Percentiles rank a stretch among this genome's conserved stretches.
Conservation (phyloP, 92 coral and sea anemone genomes). For the Pocillopora grandis region DNA sequence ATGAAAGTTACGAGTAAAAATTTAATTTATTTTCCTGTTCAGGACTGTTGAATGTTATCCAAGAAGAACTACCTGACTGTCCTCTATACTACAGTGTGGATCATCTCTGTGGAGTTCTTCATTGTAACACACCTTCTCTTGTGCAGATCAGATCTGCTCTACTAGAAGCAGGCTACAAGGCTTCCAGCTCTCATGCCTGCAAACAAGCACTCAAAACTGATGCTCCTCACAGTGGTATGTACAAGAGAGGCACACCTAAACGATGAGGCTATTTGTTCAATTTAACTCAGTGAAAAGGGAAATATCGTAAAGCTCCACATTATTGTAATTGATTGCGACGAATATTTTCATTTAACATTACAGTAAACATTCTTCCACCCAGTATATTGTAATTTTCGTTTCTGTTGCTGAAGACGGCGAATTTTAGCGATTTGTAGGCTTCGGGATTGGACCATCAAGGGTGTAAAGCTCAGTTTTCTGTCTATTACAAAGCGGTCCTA, state of each 20-base stretch:
- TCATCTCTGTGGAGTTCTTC: conserved; percentile 80
- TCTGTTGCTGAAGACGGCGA: too few relatives aligned
- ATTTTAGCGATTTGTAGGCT: too few relatives aligned
- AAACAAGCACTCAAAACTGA: conserved; percentile 90
- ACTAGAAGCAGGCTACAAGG: conserved; percentile 78
- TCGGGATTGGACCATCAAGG: too few relatives aligned
- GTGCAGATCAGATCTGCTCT: conserved; percentile 94
- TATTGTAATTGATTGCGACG: too few relatives aligned
- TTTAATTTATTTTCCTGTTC: neutral
- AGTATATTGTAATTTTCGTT: too few relatives aligned
- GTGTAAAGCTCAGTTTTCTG: too few relatives aligned
- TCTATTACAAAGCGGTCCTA: too few relatives aligned
- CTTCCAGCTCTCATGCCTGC: conserved; percentile 91
- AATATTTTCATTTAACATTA: too few relatives aligned
- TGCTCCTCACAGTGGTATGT: conserved; percentile 83
- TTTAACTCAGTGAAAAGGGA: too few relatives aligned
- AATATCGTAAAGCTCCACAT: too few relatives aligned
- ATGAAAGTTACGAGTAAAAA: neutral
- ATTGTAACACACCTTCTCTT: conserved; percentile 93
- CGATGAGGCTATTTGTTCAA: too few relatives aligned
- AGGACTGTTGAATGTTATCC: conserved; percentile 79
- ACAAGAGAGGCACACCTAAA: neutral
- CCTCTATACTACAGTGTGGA: conserved; percentile 85
- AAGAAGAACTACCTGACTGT: conserved; percentile 72
- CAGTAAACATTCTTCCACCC: too few relatives aligned